These are phyloP conservation scores for Semnornis frantzii DNA, from an alignment of 2,113 vertebrate genomes.

Conservation along the genomic window DNA sequence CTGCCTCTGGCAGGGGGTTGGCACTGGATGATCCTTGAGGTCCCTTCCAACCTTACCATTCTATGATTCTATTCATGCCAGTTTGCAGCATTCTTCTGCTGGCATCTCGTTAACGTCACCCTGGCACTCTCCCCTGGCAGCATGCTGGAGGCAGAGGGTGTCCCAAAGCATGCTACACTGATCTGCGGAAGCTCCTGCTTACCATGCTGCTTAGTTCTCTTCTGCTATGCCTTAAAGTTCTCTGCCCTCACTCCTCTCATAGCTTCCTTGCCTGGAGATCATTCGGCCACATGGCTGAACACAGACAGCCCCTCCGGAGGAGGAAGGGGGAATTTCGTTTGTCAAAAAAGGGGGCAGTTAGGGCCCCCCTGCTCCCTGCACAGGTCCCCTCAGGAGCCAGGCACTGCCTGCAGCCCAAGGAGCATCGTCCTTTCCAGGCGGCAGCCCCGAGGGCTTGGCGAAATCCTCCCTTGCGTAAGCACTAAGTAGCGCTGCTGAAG, in stretches of 20 bases:
- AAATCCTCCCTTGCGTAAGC: constrained; percentile 32
- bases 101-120: background rate
- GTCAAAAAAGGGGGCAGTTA: background rate
- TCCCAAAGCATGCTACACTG: fast-evolving
- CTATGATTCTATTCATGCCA: fast-evolving
- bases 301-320: background rate
- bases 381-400: background rate
- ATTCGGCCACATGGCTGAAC: too few relatives aligned
- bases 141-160: fast-evolving
- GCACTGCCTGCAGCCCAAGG: background rate
- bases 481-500: background rate
- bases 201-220: fast-evolving
- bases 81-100: background rate
- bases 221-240: background rate
- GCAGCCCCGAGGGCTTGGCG: background rate
- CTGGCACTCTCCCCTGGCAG: background rate
- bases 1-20: too few relatives aligned
- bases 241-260: background rate
- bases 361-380: fast-evolving
- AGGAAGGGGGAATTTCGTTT: background rate
- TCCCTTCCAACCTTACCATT: too few relatives aligned
- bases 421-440: background rate
- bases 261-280: background rate
- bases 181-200: background rate
- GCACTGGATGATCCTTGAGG: too few relatives aligned